Conservation (phyloP, 2,888 invertebrate species). For the Siphlonurus alternatus region DNA sequence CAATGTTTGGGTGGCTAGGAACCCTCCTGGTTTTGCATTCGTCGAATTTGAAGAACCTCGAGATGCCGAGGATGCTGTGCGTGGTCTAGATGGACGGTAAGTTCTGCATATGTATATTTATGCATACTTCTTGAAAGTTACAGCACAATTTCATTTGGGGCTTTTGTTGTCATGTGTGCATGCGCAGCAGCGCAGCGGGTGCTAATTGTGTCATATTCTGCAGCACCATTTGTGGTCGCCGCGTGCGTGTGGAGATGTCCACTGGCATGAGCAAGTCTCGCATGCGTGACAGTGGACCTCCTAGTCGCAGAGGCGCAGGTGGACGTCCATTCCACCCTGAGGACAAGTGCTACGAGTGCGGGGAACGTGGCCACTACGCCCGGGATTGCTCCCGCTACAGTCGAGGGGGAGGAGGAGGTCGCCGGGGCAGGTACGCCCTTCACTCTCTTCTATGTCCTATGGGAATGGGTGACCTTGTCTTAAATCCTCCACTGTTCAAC, state of each 20-base stretch:
- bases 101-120: constrained; percentile 7
- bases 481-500: constrained; percentile 4
- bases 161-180: background rate
- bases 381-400: constrained; percentile 64
- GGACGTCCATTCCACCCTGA: constrained; percentile 74
- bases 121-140: background rate
- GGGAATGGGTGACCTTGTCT: constrained; percentile 1
- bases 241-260: constrained; percentile 83
- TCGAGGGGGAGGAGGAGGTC: constrained; percentile 27
- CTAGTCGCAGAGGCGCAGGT: constrained; percentile 33
- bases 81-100: constrained; percentile 36
- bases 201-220: background rate
- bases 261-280: constrained; percentile 46
- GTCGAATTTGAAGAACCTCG: constrained; percentile 85
- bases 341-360: constrained; percentile 89
- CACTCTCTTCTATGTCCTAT: no score
- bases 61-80: constrained; percentile 84
- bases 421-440: constrained; percentile 18
- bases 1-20: constrained; percentile 95
- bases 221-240: constrained; percentile 68
- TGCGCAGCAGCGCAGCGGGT: no score
- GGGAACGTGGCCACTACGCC: constrained; percentile 84
- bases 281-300: constrained; percentile 28
- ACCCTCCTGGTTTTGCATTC: constrained; percentile 90
- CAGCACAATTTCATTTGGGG: background rate